These are phyloP conservation scores for Sisyra nigra DNA, from an alignment of 2,888 invertebrate genomes.

Conservation along the genomic window DNA sequence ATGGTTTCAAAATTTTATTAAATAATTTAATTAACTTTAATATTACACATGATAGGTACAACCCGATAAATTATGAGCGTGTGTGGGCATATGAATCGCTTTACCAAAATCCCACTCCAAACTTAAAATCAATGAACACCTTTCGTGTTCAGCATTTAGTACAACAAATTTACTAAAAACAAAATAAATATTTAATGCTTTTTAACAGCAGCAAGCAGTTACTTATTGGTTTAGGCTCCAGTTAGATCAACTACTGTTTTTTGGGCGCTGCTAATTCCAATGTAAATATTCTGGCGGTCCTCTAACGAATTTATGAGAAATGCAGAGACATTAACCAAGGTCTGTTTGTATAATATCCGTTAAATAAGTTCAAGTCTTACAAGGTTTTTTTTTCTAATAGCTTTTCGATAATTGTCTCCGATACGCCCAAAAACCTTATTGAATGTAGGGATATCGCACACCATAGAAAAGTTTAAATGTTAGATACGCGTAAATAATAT, in stretches of 20 bases:
- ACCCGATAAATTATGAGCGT: neutral
- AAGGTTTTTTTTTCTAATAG: no score
- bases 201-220: slow-evolving; percentile 1
- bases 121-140: slow-evolving; percentile 6
- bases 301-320: no score
- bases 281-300: slow-evolving; percentile 3
- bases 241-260: slow-evolving; percentile 7
- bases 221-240: slow-evolving; percentile 8
- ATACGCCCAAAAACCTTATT: no score
- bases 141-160: slow-evolving; percentile 8
- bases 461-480: no score
- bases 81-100: neutral
- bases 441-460: no score
- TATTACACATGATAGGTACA: neutral
- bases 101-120: neutral
- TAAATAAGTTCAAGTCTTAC: no score
- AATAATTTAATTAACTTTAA: no score
- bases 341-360: no score
- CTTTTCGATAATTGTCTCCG: no score
- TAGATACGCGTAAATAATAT: no score
- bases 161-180: slow-evolving; percentile 9
- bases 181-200: slow-evolving; percentile 8
- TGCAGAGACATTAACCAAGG: no score
- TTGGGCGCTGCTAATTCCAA: slow-evolving; percentile 6
- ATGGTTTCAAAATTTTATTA: no score